Evolutionary conservation across 2,797 vertebrate genomes (phyloP).

Genomic region (Amblyraja radiata): DNA sequence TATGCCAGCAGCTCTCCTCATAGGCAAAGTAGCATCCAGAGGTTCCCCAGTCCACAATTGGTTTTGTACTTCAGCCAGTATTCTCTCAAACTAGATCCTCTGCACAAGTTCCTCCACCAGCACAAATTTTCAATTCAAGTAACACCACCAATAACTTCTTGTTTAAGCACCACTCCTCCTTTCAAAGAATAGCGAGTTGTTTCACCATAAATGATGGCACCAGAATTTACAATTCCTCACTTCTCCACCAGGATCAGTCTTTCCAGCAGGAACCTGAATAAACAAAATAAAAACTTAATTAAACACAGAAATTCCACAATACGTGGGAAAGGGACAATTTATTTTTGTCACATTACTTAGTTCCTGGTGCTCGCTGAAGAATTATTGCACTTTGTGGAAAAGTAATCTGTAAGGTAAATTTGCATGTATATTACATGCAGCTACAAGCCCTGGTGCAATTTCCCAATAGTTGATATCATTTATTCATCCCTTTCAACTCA

Average conservation of each 20-base stretch:
- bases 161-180: background rate
- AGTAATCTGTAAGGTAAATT: background rate
- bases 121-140: background rate
- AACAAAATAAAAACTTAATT: background rate
- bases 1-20: conserved; percentile 20
- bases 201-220: background rate
- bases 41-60: background rate
- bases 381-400: background rate
- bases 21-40: background rate
- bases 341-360: background rate
- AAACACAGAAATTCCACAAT: background rate
- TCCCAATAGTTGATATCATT: background rate
- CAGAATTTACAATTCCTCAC: conserved; percentile 7
- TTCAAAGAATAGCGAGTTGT: background rate
- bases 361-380: background rate
- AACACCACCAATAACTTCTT: background rate
- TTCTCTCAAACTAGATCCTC: background rate
- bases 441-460: background rate
- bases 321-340: background rate
- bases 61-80: background rate
- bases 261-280: conserved; percentile 25
- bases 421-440: background rate
- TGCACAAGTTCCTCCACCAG: background rate
- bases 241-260: conserved; percentile 10
- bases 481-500: background rate